Evolutionary conservation across 2,113 vertebrate species (phyloP).

Genomic region (Pteronura brasiliensis): DNA sequence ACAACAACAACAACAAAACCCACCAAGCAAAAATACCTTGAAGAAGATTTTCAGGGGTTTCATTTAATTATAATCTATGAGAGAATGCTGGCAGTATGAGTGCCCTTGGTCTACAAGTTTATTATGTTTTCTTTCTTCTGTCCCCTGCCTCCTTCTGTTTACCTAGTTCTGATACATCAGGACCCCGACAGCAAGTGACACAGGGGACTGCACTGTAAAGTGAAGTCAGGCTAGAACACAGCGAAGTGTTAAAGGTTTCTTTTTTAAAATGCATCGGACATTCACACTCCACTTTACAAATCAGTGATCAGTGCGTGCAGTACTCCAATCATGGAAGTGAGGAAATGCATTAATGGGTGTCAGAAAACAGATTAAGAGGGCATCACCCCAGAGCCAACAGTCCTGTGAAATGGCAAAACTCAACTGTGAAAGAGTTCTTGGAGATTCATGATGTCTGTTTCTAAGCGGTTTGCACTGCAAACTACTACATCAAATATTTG

Average conservation of each 20-base stretch:
- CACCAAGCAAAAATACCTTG: background rate
- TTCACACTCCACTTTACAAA: slow-evolving; percentile 63
- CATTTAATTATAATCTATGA: background rate
- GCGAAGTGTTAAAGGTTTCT: slow-evolving; percentile 68
- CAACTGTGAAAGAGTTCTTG: slow-evolving; percentile 63
- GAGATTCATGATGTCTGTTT: background rate
- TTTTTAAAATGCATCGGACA: slow-evolving; percentile 72
- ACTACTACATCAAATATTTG: background rate
- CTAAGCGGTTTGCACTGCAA: background rate
- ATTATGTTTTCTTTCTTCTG: background rate
- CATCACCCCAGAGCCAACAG: slow-evolving; percentile 63
- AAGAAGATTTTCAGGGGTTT: background rate
- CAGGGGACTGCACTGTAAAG: slow-evolving; percentile 55
- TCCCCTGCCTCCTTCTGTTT: background rate
- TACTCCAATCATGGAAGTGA: slow-evolving; percentile 77
- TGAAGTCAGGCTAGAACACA: slow-evolving; percentile 18
- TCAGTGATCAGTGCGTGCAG: slow-evolving; percentile 72
- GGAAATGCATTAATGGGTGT: slow-evolving; percentile 81
- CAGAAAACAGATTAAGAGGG: slow-evolving; percentile 76
- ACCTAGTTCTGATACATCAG: background rate
- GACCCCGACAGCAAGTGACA: background rate
- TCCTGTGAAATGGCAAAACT: slow-evolving; percentile 77
- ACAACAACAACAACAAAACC: background rate
- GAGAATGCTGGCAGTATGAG: background rate
- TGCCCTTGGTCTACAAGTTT: background rate